Evolutionary conservation across 2,797 vertebrate genomes (phyloP).

Genomic region (Bovichtus variegatus): DNA sequence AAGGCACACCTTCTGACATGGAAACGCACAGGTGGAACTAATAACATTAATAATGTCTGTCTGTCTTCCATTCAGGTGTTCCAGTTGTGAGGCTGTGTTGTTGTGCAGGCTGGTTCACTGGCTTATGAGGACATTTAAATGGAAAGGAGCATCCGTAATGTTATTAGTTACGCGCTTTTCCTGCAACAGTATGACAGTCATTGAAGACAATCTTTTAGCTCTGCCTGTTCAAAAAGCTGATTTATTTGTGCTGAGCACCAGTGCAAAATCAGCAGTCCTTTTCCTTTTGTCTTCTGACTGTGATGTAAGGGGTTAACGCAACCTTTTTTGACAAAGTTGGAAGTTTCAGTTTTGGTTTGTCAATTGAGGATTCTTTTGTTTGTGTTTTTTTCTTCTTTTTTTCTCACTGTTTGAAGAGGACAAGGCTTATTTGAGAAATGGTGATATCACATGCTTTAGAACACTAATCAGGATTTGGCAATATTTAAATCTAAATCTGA

Average conservation of each 20-base stretch:
- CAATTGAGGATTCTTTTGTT: neutral
- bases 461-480: neutral
- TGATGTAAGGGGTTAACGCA: neutral
- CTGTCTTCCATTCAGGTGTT: constrained; percentile 22
- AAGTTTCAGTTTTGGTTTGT: neutral
- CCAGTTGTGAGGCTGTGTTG: neutral
- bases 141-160: constrained; percentile 6
- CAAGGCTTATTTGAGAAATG: neutral
- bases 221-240: neutral
- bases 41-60: constrained; percentile 31
- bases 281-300: neutral
- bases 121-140: constrained; percentile 3
- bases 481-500: neutral
- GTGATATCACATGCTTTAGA: neutral
- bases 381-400: neutral
- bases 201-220: neutral
- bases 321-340: neutral
- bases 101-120: constrained; percentile 4
- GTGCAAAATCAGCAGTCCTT: neutral
- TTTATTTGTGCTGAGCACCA: neutral
- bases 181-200: constrained; percentile 1
- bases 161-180: constrained; percentile 34
- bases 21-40: constrained; percentile 31
- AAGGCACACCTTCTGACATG: constrained; percentile 21
- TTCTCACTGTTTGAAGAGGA: neutral